Percentiles rank a stretch among this genome's conserved stretches.
Evolutionary conservation across 2,113 vertebrate species (phyloP).

Genomic region (Eulemur macaco): DNA sequence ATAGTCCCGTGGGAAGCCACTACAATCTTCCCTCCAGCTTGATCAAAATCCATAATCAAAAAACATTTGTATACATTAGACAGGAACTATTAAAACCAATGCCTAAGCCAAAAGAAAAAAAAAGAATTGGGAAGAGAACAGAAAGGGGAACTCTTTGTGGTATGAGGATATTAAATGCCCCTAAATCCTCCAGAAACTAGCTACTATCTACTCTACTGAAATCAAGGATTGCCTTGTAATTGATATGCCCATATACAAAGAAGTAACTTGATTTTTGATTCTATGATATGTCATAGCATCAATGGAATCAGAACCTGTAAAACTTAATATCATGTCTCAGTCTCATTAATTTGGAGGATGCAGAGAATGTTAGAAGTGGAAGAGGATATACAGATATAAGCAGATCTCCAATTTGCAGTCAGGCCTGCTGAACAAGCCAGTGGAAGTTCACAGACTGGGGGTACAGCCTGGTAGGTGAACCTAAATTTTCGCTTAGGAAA

Average conservation of each 20-base stretch:
- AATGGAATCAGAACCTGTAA: not conserved
- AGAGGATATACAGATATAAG: not conserved
- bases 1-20: not conserved
- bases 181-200: not conserved
- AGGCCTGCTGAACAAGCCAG: not conserved
- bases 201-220: not conserved
- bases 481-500: not conserved
- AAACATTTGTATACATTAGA: not conserved
- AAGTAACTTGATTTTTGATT: not conserved
- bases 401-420: not conserved
- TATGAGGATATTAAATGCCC: not conserved
- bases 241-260: not conserved
- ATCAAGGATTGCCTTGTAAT: not conserved
- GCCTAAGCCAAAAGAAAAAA: not conserved
- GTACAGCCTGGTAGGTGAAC: not conserved
- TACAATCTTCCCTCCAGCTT: not conserved
- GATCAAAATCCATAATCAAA: not conserved
- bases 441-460: not conserved
- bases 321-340: not conserved
- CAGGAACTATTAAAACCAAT: not conserved
- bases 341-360: not conserved
- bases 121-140: not conserved
- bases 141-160: not conserved
- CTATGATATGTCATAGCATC: not conserved
- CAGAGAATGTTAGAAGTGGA: not conserved